Evolutionary conservation across 2,113 vertebrate species (phyloP).

Genomic region (cattle (Bos taurus)): ARS-UCD2.0 NC_037332.1:57589501-57590000

Average conservation of each 20-base stretch:
- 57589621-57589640: neutral
- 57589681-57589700: neutral
- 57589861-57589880: too few relatives aligned
- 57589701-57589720: neutral
- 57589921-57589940: too few relatives aligned
- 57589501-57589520: neutral
- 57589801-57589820: too few relatives aligned
- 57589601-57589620: neutral
- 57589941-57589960: too few relatives aligned
- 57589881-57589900: too few relatives aligned
- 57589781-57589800: too few relatives aligned
- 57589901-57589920: too few relatives aligned
- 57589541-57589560: neutral
- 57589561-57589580: neutral
- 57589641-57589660: too few relatives aligned
- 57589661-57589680: neutral
- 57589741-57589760: neutral
- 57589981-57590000: neutral
- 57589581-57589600: neutral
- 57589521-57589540: neutral
- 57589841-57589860: too few relatives aligned
- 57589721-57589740: neutral
- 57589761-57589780: too few relatives aligned
- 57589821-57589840: too few relatives aligned
- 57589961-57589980: too few relatives aligned